Evolutionary conservation across 2,888 invertebrate species (phyloP).

Genomic region (Tetranychus truncatus): DNA sequence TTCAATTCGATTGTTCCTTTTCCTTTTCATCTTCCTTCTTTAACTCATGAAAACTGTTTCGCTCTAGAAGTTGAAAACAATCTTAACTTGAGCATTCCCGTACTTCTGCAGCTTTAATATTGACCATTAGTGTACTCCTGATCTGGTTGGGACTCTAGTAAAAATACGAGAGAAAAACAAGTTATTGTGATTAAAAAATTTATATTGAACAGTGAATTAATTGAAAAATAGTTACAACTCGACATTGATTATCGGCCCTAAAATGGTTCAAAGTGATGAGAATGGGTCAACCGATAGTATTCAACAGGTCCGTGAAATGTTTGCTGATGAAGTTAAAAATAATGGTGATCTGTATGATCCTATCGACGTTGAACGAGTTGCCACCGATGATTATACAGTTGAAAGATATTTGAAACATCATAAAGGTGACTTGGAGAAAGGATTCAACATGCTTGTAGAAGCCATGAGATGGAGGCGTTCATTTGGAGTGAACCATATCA

Average conservation of each 20-base stretch:
- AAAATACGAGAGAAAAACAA: too few relatives aligned
- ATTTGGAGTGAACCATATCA: constrained; percentile 17
- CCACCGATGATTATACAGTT: constrained; percentile 16
- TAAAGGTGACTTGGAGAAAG: constrained; percentile 5
- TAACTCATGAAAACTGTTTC: too few relatives aligned
- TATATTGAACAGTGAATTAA: too few relatives aligned
- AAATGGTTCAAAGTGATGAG: neutral
- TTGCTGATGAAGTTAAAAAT: neutral
- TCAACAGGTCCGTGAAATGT: neutral
- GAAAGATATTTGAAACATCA: constrained; percentile 12
- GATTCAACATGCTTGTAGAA: constrained; percentile 11
- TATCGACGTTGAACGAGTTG: constrained; percentile 16
- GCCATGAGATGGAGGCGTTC: constrained; percentile 19
- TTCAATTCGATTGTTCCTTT: neutral
- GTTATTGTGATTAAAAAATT: too few relatives aligned
- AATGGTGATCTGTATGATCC: constrained; percentile 14
- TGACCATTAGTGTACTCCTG: too few relatives aligned
- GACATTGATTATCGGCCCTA: too few relatives aligned
- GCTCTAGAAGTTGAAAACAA: too few relatives aligned
- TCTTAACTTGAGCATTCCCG: too few relatives aligned
- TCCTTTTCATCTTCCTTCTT: too few relatives aligned
- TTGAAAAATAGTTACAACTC: too few relatives aligned
- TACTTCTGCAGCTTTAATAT: too few relatives aligned
- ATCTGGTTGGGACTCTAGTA: too few relatives aligned
- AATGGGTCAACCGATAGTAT: neutral